These are phyloP conservation scores for Phasianus colchicus DNA, from an alignment of 2,113 vertebrate genomes.

Conservation along the genomic window DNA sequence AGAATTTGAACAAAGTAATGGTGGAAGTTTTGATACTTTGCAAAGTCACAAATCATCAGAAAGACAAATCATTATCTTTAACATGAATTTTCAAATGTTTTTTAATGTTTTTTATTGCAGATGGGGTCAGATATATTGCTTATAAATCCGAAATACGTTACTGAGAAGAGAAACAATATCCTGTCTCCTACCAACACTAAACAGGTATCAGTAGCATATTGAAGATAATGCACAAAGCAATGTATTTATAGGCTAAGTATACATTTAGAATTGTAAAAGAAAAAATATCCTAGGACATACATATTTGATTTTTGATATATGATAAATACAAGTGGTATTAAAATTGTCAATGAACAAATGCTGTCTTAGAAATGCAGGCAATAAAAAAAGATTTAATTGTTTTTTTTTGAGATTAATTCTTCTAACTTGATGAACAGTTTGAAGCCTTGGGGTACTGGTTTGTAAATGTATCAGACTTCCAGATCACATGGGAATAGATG, in stretches of 20 bases:
- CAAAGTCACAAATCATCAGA: background rate
- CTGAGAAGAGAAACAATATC: background rate
- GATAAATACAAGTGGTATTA: background rate
- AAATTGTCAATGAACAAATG: background rate
- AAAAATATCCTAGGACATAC: background rate
- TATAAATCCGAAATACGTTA: constrained; percentile 22
- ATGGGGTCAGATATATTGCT: background rate
- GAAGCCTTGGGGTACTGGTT: background rate
- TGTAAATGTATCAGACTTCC: background rate
- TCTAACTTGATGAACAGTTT: background rate
- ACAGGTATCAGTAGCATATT: background rate
- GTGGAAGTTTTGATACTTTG: background rate
- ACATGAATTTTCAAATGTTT: no score
- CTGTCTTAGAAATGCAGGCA: background rate
- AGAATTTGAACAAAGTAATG: background rate
- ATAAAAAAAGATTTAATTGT: background rate
- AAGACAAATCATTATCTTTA: background rate
- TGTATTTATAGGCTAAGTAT: background rate
- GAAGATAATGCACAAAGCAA: background rate
- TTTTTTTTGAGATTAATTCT: background rate
- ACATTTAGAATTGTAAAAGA: background rate
- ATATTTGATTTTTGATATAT: background rate
- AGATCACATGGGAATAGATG: background rate
- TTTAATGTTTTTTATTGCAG: background rate
- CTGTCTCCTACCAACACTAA: background rate